Evolutionary conservation across 2,888 invertebrate species (phyloP), one percentile per base, ranked within the genome.

Genomic region (Hermodice carunculata): DNA sequence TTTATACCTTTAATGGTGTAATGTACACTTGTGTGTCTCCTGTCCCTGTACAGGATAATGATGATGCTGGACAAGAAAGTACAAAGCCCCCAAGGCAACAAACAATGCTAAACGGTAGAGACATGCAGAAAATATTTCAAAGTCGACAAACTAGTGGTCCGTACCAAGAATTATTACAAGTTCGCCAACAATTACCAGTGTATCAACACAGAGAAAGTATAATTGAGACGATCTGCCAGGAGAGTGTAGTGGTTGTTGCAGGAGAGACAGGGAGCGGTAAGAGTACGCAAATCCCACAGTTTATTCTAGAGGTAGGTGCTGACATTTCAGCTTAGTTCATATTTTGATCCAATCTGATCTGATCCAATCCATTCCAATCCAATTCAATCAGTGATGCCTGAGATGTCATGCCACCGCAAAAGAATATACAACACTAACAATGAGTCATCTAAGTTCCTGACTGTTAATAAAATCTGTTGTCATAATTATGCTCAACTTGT

Each of bases 261-360:
- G 83, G 83, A 31, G 84, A 84, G 61, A 84, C 84, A 8, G 84
- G 83, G 22, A 82, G 83, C 69, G 84, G 84, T 0, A 84, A 84
- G 66, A 83, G 82, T 70, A 84, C 83, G 1, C 84, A 84, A 61
- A 77, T 84, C n/a, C 83, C 84, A 24, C 84, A 84, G 70, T 83
- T 82, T 63, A 60, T 84, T 29, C 70, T 84, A 14, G 77, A 83
- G 81, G 84, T 82, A 64, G 43, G 65, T 34, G 8, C n/a, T n/a
- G n/a, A n/a, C n/a, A n/a, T n/a, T n/a, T n/a, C n/a, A n/a, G n/a
- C n/a, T n/a, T n/a, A n/a, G n/a, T n/a, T n/a, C n/a, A n/a, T n/a
- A n/a, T n/a, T n/a, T n/a, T n/a, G n/a, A n/a, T n/a, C n/a, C n/a
- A n/a, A n/a, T n/a, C n/a, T n/a, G n/a, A n/a, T n/a, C n/a, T n/a